A percentile compares a stretch with the other conserved stretches of the same genome.
phyloP scores from a whole-genome alignment of 2,797 vertebrate genomes.

The Microctenopoma stevenorrisi region DNA sequence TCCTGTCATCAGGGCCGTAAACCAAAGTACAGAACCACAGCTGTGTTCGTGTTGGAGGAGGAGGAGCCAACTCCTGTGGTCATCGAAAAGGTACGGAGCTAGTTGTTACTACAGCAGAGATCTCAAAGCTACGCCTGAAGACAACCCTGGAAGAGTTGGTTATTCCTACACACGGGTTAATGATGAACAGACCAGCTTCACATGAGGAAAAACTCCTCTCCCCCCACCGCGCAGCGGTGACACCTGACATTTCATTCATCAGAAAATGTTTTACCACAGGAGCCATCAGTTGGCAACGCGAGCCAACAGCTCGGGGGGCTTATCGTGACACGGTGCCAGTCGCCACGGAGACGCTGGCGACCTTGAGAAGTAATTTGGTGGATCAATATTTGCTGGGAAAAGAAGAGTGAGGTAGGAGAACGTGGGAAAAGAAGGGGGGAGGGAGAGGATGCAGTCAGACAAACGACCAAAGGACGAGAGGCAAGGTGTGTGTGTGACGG shows the following conservation, averaged over 20 bases:
- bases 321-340: conserved; percentile 40
- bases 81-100: too few species aligned
- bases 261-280: conserved; percentile 1
- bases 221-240: conserved; percentile 3
- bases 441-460: background rate
- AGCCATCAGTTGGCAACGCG: conserved; percentile 6
- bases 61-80: too few species aligned
- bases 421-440: background rate
- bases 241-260: conserved; percentile 32
- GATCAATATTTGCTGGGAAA: conserved; percentile 63
- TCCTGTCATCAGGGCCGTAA: too few species aligned
- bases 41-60: too few species aligned
- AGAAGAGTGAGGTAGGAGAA: conserved; percentile 1
- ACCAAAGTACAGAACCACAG: too few species aligned
- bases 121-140: too few species aligned
- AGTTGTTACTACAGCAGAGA: too few species aligned
- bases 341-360: conserved; percentile 28
- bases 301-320: conserved; percentile 33
- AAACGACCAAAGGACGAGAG: conserved; percentile 12
- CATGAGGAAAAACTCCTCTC: too few species aligned
- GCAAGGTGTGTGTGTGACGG: background rate
- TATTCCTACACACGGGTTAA: too few species aligned
- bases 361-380: conserved; percentile 72
- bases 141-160: too few species aligned
- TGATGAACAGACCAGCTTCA: too few species aligned